phyloP scores from a whole-genome alignment of 2,888 invertebrate genomes.

The Panzeria rudis region DNA sequence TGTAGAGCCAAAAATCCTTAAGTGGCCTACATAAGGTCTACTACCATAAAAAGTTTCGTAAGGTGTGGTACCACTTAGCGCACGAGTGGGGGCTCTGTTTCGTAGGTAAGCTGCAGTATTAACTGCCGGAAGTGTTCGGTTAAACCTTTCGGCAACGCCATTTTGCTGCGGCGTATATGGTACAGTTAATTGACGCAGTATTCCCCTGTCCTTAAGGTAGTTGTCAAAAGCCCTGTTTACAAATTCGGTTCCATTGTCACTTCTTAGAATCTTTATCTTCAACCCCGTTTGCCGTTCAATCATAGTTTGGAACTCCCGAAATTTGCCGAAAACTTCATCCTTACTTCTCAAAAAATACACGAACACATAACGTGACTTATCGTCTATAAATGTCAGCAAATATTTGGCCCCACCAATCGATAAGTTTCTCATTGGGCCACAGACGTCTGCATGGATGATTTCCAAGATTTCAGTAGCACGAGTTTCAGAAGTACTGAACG shows the following conservation, averaged over 20 bases:
- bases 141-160: too few relatives aligned
- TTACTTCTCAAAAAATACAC: too few relatives aligned
- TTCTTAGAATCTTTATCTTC: conserved; percentile 49
- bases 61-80: conserved; percentile 62
- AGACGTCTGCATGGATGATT: conserved; percentile 39
- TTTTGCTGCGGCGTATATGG: conserved; percentile 51
- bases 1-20: too few relatives aligned
- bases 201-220: conserved; percentile 38
- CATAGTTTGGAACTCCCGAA: conserved; percentile 47
- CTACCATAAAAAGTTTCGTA: conserved; percentile 26
- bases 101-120: too few relatives aligned
- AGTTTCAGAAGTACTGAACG: conserved; percentile 38
- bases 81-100: conserved; percentile 61
- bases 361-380: conserved; percentile 49
- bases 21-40: neutral
- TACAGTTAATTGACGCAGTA: conserved; percentile 43
- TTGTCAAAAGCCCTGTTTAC: neutral
- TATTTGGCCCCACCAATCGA: conserved; percentile 60
- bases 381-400: conserved; percentile 64
- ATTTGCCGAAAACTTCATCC: conserved; percentile 52
- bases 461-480: conserved; percentile 40
- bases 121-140: conserved; percentile 34
- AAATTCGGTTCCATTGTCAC: conserved; percentile 52
- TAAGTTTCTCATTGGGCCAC: too few relatives aligned
- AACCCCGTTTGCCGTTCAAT: conserved; percentile 53